A percentile compares a stretch with the other conserved stretches of the same genome.
These are phyloP conservation scores for Pocillopora grandis DNA, from an alignment of 92 coral and sea anemone genomes.

Conservation along the genomic window DNA sequence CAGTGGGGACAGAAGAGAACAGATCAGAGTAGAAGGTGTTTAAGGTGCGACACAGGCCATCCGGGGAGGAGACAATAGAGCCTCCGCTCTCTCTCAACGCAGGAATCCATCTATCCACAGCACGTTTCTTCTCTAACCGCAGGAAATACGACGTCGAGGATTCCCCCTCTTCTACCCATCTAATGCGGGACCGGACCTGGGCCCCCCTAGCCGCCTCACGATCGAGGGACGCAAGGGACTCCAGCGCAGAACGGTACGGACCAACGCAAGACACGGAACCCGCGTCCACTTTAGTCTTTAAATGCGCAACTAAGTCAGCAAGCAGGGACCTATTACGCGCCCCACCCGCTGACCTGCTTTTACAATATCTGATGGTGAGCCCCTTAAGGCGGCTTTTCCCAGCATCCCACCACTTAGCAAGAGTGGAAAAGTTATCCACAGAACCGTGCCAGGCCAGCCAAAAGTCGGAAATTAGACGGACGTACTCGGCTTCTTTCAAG, in stretches of 20 bases:
- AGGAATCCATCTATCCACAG: not conserved
- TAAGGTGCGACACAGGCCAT: slow-evolving; percentile 13
- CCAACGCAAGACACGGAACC: not conserved
- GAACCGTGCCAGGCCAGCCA: slow-evolving; percentile 5
- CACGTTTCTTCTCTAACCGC: not conserved
- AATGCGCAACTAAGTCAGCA: not conserved
- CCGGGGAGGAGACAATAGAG: no score
- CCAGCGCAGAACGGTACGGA: no score
- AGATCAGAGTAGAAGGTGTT: not conserved
- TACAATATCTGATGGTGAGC: not conserved
- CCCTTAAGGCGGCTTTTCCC: slow-evolving; percentile 30
- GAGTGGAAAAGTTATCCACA: not conserved
- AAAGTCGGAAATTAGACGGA: no score
- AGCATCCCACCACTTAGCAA: slow-evolving; percentile 52
- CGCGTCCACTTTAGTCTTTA: slow-evolving; percentile 3
- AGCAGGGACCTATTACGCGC: not conserved
- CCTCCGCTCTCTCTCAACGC: not conserved
- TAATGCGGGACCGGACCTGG: slow-evolving; percentile 4
- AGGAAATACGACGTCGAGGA: slow-evolving; percentile 27
- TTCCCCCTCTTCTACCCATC: slow-evolving; percentile 52
- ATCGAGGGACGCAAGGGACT: no score
- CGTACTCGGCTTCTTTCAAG: no score
- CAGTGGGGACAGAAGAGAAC: slow-evolving; percentile 1
- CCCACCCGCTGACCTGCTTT: not conserved
- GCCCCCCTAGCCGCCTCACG: no score